These are phyloP conservation scores for Anthopleura sola DNA, from an alignment of 64 coral and sea anemone species.

Conservation along the genomic window DNA sequence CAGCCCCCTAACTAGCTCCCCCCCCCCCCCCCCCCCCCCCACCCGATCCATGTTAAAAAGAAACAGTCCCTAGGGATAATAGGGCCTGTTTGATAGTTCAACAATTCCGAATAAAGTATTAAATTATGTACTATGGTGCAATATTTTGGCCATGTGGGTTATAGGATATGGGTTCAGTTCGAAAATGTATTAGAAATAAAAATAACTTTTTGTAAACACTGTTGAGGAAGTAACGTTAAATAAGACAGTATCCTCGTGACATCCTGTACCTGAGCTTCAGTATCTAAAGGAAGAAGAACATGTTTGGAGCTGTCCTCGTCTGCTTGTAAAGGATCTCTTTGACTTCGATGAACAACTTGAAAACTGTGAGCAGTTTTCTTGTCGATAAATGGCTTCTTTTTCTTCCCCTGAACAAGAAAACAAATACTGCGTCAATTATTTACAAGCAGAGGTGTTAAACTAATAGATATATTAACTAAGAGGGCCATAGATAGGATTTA, in stretches of 20 bases:
- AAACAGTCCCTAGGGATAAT: too few relatives aligned
- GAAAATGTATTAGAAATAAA: too few relatives aligned
- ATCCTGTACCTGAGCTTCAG: conserved; percentile 24
- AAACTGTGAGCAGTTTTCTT: conserved; percentile 90
- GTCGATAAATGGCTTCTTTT: conserved; percentile 96
- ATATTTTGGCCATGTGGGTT: too few relatives aligned
- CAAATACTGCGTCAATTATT: not conserved
- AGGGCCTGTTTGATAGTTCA: too few relatives aligned
- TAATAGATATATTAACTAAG: not conserved
- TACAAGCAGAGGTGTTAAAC: not conserved
- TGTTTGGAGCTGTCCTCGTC: conserved; percentile 80
- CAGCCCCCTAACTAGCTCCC: too few relatives aligned
- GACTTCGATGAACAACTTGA: conserved; percentile 94
- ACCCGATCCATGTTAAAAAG: too few relatives aligned
- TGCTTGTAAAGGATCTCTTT: conserved; percentile 91
- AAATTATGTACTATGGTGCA: too few relatives aligned
- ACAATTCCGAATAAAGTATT: too few relatives aligned
- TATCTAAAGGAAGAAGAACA: conserved; percentile 61
- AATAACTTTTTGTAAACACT: too few relatives aligned
- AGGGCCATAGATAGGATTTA: not conserved
- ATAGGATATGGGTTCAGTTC: too few relatives aligned
- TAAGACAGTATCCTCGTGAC: not conserved
- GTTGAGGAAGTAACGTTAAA: too few relatives aligned
- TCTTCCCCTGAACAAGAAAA: conserved; percentile 56
- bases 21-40: too few relatives aligned